Conservation (phyloP, 2,888 invertebrate species). For the Ophion slaviceki region DNA sequence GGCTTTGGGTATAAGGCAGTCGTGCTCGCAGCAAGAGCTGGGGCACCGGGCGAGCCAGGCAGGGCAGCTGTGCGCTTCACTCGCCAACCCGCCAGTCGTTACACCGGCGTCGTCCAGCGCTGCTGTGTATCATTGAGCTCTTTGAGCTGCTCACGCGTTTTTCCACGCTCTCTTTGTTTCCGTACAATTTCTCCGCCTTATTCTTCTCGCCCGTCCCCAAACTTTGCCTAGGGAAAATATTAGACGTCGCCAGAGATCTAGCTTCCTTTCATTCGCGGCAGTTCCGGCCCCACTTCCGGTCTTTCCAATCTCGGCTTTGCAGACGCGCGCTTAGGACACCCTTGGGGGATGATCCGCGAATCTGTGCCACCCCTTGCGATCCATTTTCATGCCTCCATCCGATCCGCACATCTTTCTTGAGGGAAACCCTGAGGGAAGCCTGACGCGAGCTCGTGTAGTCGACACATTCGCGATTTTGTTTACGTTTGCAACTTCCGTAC, state of each 20-base stretch:
- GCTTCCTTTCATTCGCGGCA: not conserved
- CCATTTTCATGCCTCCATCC: not conserved
- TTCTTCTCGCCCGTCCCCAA: not conserved
- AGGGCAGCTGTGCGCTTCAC: slow-evolving; percentile 73
- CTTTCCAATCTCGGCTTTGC: slow-evolving; percentile 17
- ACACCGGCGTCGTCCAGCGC: slow-evolving; percentile 79
- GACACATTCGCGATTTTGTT: not conserved
- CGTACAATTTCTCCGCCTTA: not conserved
- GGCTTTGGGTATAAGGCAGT: slow-evolving; percentile 36
- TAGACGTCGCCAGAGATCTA: not conserved
- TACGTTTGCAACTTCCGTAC: not conserved
- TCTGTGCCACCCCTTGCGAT: not conserved
- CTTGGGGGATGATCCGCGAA: slow-evolving; percentile 27
- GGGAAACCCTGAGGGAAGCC: too few relatives aligned
- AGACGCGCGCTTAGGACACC: slow-evolving; percentile 3
- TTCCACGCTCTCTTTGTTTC: slow-evolving; percentile 27
- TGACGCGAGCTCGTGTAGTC: too few relatives aligned
- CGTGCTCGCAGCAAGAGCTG: slow-evolving; percentile 24
- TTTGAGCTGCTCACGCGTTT: slow-evolving; percentile 11
- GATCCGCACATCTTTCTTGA: not conserved
- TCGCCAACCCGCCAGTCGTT: slow-evolving; percentile 77
- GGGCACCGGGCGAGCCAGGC: slow-evolving; percentile 43
- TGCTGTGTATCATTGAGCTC: slow-evolving; percentile 69
- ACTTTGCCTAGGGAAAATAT: not conserved
- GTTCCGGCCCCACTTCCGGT: slow-evolving; percentile 35